phyloP scores from a whole-genome alignment of 2,797 vertebrate genomes.

The Tenualosa thibaudeaui region DNA sequence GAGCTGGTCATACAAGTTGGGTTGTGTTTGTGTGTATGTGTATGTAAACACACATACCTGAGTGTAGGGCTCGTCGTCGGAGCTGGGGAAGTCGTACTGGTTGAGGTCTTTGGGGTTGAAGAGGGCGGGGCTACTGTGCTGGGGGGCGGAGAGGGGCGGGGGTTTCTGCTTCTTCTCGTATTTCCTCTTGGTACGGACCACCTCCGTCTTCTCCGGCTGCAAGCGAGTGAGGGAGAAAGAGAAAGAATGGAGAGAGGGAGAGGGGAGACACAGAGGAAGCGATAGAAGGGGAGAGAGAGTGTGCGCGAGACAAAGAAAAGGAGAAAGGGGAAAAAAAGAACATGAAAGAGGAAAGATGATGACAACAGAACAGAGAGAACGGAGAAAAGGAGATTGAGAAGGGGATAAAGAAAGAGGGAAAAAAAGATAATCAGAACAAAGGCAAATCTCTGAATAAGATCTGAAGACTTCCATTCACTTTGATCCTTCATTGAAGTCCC shows the following conservation, averaged over 20 bases:
- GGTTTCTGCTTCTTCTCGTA: constrained; percentile 98
- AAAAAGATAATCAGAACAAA: not conserved
- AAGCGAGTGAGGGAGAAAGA: not conserved
- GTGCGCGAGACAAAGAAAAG: no score
- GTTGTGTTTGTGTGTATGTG: not conserved
- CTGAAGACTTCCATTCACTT: not conserved
- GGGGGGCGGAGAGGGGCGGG: constrained; percentile 77
- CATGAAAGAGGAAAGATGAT: no score
- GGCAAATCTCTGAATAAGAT: not conserved
- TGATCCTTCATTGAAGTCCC: not conserved
- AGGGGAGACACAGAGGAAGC: no score
- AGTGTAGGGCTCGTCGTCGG: constrained; percentile 93
- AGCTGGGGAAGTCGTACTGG: constrained; percentile 99
- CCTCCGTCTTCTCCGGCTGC: constrained; percentile 92
- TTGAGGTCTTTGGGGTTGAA: constrained; percentile 98
- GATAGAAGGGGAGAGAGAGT: no score
- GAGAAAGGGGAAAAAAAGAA: no score
- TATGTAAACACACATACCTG: constrained; percentile 75
- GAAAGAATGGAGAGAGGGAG: not conserved
- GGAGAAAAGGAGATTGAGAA: no score
- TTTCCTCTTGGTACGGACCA: constrained; percentile 93
- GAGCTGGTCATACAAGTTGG: not conserved
- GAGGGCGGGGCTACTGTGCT: constrained; percentile 86
- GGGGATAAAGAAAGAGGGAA: no score
- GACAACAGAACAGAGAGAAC: not conserved